Evolutionary conservation across 2,888 invertebrate genomes (phyloP).

Genomic region (Lottia gigantea): DNA sequence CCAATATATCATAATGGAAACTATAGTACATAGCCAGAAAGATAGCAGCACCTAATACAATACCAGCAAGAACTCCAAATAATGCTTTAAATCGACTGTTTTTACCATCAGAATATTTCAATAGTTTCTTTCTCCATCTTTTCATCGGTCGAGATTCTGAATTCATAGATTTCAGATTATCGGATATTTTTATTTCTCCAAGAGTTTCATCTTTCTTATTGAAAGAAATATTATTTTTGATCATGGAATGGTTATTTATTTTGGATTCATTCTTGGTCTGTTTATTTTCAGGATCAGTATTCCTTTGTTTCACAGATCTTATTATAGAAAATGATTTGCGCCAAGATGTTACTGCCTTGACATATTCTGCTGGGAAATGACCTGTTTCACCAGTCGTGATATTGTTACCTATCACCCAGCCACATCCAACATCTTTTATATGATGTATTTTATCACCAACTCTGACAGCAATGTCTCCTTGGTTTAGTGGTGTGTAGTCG

Average conservation of each 20-base stretch:
- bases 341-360: not conserved
- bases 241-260: not conserved
- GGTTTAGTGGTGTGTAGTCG: conserved; percentile 1
- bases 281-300: not conserved
- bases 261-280: not conserved
- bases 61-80: conserved; percentile 1
- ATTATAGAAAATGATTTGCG: not conserved
- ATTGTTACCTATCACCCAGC: conserved; percentile 18
- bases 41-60: conserved; percentile 13
- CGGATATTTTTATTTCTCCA: not conserved
- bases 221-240: not conserved
- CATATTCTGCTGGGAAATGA: conserved; percentile 13
- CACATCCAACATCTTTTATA: conserved; percentile 9
- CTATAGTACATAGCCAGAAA: conserved; percentile 12
- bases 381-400: conserved; percentile 10
- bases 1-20: conserved; percentile 1
- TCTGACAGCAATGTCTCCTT: conserved; percentile 7
- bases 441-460: conserved; percentile 10
- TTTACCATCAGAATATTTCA: not conserved
- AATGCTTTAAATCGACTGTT: not conserved
- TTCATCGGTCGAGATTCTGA: not conserved
- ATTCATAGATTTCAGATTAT: not conserved
- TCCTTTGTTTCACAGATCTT: not conserved
- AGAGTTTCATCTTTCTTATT: not conserved
- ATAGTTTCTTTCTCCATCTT: not conserved